phyloP scores from a whole-genome alignment of 1,140 invertebrate genomes.

The Lysiphlebus fabarum region DNA sequence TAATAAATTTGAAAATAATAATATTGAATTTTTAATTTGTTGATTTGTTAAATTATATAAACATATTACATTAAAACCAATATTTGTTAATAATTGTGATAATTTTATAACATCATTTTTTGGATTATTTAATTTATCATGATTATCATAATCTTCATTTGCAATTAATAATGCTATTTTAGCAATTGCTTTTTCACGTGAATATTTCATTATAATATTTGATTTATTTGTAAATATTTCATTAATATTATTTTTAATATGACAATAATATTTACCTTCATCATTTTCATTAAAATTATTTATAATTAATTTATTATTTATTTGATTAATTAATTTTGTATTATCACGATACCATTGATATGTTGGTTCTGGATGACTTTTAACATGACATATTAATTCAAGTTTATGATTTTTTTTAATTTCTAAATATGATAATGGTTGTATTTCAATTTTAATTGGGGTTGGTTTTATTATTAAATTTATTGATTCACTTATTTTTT shows the following conservation, averaged over 20 bases:
- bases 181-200: slow-evolving; percentile 37
- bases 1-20: slow-evolving; percentile 37
- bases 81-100: slow-evolving; percentile 37
- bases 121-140: slow-evolving; percentile 36
- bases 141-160: slow-evolving; percentile 41
- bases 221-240: slow-evolving; percentile 34
- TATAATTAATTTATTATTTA: slow-evolving; percentile 26
- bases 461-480: slow-evolving; percentile 31
- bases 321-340: slow-evolving; percentile 37
- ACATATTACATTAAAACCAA: slow-evolving; percentile 47
- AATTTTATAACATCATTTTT: slow-evolving; percentile 45
- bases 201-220: slow-evolving; percentile 33
- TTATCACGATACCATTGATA: slow-evolving; percentile 47
- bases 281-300: slow-evolving; percentile 33
- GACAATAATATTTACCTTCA: slow-evolving; percentile 43
- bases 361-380: slow-evolving; percentile 34
- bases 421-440: slow-evolving; percentile 34
- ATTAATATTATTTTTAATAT: slow-evolving; percentile 34
- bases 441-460: slow-evolving; percentile 35
- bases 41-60: slow-evolving; percentile 36
- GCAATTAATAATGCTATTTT: slow-evolving; percentile 49
- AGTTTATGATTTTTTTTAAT: slow-evolving; percentile 34
- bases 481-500: slow-evolving; percentile 28
- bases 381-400: slow-evolving; percentile 34
- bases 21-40: slow-evolving; percentile 45